These are phyloP conservation scores for Macropus fuliginosus DNA, from an alignment of 2,797 vertebrate species.

Conservation along the genomic window DNA sequence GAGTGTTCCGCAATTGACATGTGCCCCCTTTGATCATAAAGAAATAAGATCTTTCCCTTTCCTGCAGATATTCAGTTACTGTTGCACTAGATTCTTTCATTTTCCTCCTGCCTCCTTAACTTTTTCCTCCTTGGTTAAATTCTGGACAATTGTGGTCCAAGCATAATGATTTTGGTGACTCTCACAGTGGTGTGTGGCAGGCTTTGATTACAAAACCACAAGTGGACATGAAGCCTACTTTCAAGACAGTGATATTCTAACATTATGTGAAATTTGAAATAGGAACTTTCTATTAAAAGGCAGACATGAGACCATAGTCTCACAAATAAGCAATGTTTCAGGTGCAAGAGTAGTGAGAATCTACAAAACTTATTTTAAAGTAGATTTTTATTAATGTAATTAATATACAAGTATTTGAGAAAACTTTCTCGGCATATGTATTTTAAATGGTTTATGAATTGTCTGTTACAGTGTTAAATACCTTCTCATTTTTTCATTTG, in stretches of 20 bases:
- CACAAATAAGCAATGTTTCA: not conserved
- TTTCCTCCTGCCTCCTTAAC: not conserved
- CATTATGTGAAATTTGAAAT: not conserved
- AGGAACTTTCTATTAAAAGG: not conserved
- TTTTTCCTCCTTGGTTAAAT: not conserved
- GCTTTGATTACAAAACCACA: not conserved
- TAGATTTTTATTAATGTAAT: constrained; percentile 19
- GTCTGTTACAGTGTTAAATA: not conserved
- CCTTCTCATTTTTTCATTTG: not conserved
- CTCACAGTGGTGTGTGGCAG: not conserved
- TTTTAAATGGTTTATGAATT: not conserved
- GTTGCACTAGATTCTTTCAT: not conserved
- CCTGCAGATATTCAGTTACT: not conserved
- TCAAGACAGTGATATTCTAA: not conserved
- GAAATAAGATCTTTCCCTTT: not conserved
- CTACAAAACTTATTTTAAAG: not conserved
- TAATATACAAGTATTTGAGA: constrained; percentile 42
- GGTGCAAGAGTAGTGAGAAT: constrained; percentile 1
- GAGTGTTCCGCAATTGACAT: not conserved
- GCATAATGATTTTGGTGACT: constrained; percentile 11
- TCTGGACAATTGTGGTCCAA: constrained; percentile 14
- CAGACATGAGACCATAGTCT: not conserved
- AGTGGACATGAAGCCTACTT: not conserved
- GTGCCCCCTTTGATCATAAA: not conserved
- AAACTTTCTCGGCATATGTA: not conserved